phyloP scores from a whole-genome alignment of 1,140 invertebrate species.

The Lysiphlebus fabarum region DNA sequence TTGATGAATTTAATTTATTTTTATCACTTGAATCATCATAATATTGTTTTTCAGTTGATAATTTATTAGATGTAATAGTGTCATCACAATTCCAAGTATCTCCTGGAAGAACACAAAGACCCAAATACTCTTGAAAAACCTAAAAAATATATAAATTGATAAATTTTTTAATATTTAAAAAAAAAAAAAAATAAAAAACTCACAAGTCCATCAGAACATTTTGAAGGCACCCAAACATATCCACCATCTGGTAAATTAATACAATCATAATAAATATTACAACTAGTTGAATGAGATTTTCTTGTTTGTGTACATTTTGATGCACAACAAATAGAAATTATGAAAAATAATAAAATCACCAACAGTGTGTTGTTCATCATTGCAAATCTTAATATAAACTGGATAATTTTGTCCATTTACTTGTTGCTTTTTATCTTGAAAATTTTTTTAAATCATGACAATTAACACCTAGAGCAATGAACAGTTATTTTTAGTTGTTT shows the following conservation, averaged over 20 bases:
- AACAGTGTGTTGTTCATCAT: background rate
- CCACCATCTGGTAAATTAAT: conserved; percentile 49
- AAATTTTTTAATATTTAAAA: conserved; percentile 6
- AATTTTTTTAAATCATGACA: background rate
- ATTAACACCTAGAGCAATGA: conserved; percentile 1
- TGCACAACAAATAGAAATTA: conserved; percentile 1
- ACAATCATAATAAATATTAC: conserved; percentile 56
- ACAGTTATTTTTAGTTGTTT: conserved; percentile 16
- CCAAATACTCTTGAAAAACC: conserved; percentile 53
- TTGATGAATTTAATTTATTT: no score
- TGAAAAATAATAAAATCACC: conserved; percentile 25
- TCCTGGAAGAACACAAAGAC: conserved; percentile 52
- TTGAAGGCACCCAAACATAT: conserved; percentile 55
- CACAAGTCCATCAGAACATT: conserved; percentile 53
- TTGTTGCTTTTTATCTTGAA: background rate
- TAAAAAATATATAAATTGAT: conserved; percentile 28
- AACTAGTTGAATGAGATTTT: conserved; percentile 53
- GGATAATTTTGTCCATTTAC: background rate
- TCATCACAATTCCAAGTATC: conserved; percentile 46
- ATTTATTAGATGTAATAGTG: conserved; percentile 15
- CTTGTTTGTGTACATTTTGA: conserved; percentile 52
- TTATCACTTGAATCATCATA: conserved; percentile 30
- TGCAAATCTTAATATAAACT: conserved; percentile 1
- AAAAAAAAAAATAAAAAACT: conserved; percentile 31
- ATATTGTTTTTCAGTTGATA: conserved; percentile 23